Base-by-base conservation (phyloP, 2,113 vertebrate species). In the Pholis gunnellus region DNA sequence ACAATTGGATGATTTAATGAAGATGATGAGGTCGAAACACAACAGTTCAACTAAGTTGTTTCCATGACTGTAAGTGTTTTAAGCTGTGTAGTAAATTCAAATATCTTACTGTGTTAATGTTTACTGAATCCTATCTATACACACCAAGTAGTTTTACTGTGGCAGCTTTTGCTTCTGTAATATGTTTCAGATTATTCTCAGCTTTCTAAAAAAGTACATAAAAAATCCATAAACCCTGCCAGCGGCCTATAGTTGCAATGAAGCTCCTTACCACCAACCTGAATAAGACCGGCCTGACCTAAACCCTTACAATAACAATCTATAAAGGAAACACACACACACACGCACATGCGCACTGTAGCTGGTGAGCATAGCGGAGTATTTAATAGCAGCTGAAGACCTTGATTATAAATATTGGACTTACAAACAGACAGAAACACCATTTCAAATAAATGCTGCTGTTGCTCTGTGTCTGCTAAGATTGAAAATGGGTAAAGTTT, bases 161-260 rank as follows among this genome's bases (percentile, higher is more conserved):
- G 77, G 74, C 59, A 81, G 74, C 77, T 85, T 87, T 72, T 72
- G 69, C 82, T 72, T 69, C 85, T 59, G 40, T 83, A 74, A 89
- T 87, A 81, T 74, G 74, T 61, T 68, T 71, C 27, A 67, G 67
- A 85, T 84, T 86, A 84, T 76, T 75, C 65, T 67, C 44, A 67
- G 66, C 44, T 77, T 42, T 74, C 67, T 63, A 79, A 50, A 59
- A 81, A 82, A 86, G 64, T 74, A 73, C 72, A 91, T 81, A 75
- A 71, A 59, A 83, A 70, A 85, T 78, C 77, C 54, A 78, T 72
- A 81, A 87, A 81, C 61, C 66, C 61, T 66, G 67, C 73, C 63
- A 13, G 61, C 38, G 66, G 73, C 65, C 46, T 3, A 38, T 20
- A 9, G n/a, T 36, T 36, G 59, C 56, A 9, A 11, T 17, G 34